These are phyloP conservation scores for Stylophora pistillata DNA, from an alignment of 64 coral and sea anemone species.

Conservation along the genomic window DNA sequence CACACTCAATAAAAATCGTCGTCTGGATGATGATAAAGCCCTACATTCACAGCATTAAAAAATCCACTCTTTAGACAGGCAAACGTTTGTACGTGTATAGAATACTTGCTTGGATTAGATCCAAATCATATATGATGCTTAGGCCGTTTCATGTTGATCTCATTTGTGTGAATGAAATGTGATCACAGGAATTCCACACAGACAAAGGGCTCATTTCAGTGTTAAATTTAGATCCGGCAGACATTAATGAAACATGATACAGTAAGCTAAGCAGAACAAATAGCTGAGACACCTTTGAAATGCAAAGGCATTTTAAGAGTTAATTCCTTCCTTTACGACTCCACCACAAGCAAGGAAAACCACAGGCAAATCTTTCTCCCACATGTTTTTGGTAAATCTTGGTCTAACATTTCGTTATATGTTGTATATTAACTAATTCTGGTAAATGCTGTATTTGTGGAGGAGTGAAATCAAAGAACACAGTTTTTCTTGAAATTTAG, in stretches of 20 bases:
- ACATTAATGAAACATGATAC: constrained; percentile 35
- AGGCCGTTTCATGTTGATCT: constrained; percentile 3
- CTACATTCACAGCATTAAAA: background rate
- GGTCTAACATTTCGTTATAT: background rate
- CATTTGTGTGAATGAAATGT: constrained; percentile 19
- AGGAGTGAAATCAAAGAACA: background rate
- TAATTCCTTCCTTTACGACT: constrained; percentile 6
- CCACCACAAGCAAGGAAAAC: background rate
- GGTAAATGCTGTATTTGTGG: background rate
- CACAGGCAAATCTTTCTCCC: background rate
- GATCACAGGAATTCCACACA: constrained; percentile 26
- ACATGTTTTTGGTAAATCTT: background rate
- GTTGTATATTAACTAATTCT: background rate
- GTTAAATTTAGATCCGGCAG: constrained; percentile 28
- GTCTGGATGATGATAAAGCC: background rate
- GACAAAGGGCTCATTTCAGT: constrained; percentile 7
- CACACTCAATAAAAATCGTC: background rate
- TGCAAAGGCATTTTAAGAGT: background rate
- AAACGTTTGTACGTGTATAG: background rate
- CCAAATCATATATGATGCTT: background rate
- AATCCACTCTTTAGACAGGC: background rate
- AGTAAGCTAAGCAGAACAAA: background rate
- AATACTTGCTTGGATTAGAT: constrained; percentile 23
- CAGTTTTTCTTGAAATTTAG: too few species aligned
- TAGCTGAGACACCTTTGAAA: background rate